Evolutionary conservation across 1,140 invertebrate genomes (phyloP).

Genomic region (Neodiprion lecontei): DNA sequence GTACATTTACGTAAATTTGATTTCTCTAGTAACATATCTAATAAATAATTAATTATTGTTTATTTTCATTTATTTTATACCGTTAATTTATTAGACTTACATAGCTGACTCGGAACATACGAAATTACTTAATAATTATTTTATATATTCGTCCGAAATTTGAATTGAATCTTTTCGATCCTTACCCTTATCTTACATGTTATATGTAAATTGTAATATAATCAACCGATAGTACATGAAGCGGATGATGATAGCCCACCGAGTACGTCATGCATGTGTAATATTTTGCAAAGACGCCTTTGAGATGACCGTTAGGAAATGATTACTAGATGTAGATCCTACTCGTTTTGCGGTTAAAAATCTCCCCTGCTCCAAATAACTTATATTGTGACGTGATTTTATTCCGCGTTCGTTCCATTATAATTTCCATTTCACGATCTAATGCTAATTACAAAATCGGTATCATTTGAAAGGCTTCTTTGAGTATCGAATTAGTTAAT

Average conservation of each 20-base stretch:
- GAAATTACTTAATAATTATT: slow-evolving; percentile 16
- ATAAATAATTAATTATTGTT: slow-evolving; percentile 26
- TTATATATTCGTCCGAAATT: slow-evolving; percentile 18
- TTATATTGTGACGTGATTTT: not conserved
- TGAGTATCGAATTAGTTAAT: not conserved
- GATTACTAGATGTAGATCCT: no score
- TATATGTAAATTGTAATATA: no score
- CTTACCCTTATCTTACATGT: not conserved
- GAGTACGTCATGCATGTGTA: not conserved
- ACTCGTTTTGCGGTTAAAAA: no score
- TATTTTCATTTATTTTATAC: not conserved
- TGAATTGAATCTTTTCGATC: slow-evolving; percentile 10
- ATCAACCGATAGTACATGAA: slow-evolving; percentile 3
- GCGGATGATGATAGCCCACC: not conserved
- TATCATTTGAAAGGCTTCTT: slow-evolving; percentile 1
- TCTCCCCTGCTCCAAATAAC: not conserved
- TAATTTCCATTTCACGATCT: not conserved
- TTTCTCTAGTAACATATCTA: slow-evolving; percentile 22
- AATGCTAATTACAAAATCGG: no score
- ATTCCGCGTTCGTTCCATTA: not conserved
- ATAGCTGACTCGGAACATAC: slow-evolving; percentile 11
- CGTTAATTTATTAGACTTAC: slow-evolving; percentile 6
- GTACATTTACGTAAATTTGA: slow-evolving; percentile 31
- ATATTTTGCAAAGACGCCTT: not conserved
- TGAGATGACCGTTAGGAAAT: not conserved